Base-by-base conservation (phyloP, 2,888 invertebrate genomes). In the Pilophorus perplexus region DNA sequence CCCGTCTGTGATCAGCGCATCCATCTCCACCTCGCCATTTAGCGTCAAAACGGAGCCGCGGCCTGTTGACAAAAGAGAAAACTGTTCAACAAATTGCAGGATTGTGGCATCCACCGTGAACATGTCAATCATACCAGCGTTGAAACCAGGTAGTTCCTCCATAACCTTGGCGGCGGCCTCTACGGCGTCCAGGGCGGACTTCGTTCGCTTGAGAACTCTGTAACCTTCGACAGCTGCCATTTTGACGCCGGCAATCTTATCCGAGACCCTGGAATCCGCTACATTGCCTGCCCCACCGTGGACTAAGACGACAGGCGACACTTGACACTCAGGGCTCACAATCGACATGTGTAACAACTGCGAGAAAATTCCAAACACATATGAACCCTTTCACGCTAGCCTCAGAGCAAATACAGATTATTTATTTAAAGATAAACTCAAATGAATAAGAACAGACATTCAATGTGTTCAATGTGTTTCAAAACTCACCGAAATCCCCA, bases 221-320 rank as follows among this genome's bases (percentile, higher is more conserved):
- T 85, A 83, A 0, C 89, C 90, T 18, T 78, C 79, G 55, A 78
- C 78, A 0, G 84, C 85, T 0, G 90, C 85, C 42, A 76, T 75
- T 75, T 83, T 85, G 1, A 86, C 83, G 1, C 90, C 91, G 55
- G 78, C 76, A 23, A 87, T 75, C 76, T 88, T 89, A 0, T 81
- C 82, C 27, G 80, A 78, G 0, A 87, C 81, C n/a, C 85, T 77
- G 16, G 81, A 81, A 55, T 83, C 81, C 0, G 86, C 83, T 66
- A 90, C 87, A 73, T 87, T 83, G 14, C 91, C 91, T 16, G 91
- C 90, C 33, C 90, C 91, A 2, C 91, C 91, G 73, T 91, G 91
- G 0, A 91, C 86, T 48, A 90, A 79, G 12, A 91, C 77, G 44
- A 88, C 82, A 2, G 87, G 86, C 8, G 28, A n/a, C n/a, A n/a